Conservation (phyloP, 2,888 invertebrate species). For the Odontocolon sp. region DNA sequence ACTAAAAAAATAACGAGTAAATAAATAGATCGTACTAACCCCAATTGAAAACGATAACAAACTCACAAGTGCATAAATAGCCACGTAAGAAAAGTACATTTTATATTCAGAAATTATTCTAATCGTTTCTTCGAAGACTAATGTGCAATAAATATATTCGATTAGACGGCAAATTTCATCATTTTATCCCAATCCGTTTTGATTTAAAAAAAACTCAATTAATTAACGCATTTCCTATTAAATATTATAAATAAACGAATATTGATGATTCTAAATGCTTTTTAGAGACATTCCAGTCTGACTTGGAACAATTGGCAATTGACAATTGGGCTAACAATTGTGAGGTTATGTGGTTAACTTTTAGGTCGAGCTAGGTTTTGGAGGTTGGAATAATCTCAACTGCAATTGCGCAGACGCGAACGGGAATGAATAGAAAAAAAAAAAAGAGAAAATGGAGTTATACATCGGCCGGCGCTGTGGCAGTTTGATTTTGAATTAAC, state of each 20-base stretch:
- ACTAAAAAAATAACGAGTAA: too few relatives aligned
- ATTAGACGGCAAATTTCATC: slow-evolving; percentile 11
- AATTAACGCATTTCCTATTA: too few relatives aligned
- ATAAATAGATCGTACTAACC: slow-evolving; percentile 56
- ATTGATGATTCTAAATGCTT: too few relatives aligned
- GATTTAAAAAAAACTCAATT: background rate
- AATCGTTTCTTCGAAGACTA: slow-evolving; percentile 1
- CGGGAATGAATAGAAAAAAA: too few relatives aligned
- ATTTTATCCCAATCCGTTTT: background rate
- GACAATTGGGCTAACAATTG: too few relatives aligned
- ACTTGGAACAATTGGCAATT: background rate
- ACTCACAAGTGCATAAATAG: slow-evolving; percentile 56
- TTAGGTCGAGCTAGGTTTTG: slow-evolving; percentile 1
- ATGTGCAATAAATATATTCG: slow-evolving; percentile 19
- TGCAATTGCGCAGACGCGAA: too few relatives aligned
- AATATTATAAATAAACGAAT: too few relatives aligned
- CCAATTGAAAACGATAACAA: slow-evolving; percentile 53
- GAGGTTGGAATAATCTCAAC: too few relatives aligned
- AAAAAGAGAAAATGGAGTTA: too few relatives aligned
- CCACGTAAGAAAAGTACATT: slow-evolving; percentile 61
- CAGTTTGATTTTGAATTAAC: background rate
- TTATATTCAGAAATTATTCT: slow-evolving; percentile 29
- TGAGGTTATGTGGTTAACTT: slow-evolving; percentile 1
- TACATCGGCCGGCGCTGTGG: too few relatives aligned
- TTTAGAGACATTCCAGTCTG: slow-evolving; percentile 8